phyloP scores from a whole-genome alignment of 2,888 invertebrate species.

The Caenorhabditis japonica region DNA sequence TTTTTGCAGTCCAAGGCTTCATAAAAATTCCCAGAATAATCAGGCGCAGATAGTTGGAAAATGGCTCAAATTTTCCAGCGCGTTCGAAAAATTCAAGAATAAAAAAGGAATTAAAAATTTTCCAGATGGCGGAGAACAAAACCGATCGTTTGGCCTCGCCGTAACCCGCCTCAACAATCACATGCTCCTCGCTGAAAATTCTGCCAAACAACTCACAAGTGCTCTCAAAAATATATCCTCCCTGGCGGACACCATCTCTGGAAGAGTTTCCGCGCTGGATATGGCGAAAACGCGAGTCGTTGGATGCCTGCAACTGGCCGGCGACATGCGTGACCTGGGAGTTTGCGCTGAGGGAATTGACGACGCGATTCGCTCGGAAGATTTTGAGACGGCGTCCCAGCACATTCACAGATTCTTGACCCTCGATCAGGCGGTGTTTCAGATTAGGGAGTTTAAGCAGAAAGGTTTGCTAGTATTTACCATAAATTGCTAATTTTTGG shows the following conservation, averaged over 20 bases:
- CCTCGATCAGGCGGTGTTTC: conserved; percentile 75
- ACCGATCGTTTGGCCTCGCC: conserved; percentile 68
- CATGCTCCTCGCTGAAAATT: conserved; percentile 81
- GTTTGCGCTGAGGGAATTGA: conserved; percentile 95
- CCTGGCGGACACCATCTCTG: conserved; percentile 78
- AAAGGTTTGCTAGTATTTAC: too few relatives aligned
- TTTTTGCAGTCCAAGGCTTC: too few relatives aligned
- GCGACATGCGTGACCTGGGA: conserved; percentile 79
- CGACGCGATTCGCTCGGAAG: conserved; percentile 91
- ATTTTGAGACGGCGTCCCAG: conserved; percentile 95
- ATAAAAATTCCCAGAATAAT: too few relatives aligned
- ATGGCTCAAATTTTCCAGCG: too few relatives aligned
- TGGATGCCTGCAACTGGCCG: conserved; percentile 92
- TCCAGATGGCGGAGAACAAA: conserved; percentile 66
- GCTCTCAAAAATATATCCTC: conserved; percentile 82
- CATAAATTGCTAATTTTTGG: too few relatives aligned
- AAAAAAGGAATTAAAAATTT: not conserved
- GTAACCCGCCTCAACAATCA: conserved; percentile 72
- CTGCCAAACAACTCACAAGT: conserved; percentile 86
- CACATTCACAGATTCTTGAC: conserved; percentile 85
- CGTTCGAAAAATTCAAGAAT: too few relatives aligned
- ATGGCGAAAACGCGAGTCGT: conserved; percentile 92
- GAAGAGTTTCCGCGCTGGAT: conserved; percentile 92
- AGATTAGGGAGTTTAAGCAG: conserved; percentile 67
- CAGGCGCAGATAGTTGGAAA: too few relatives aligned